Evolutionary conservation across 2,797 vertebrate species (phyloP).

Genomic region (Lates japonicus): DNA sequence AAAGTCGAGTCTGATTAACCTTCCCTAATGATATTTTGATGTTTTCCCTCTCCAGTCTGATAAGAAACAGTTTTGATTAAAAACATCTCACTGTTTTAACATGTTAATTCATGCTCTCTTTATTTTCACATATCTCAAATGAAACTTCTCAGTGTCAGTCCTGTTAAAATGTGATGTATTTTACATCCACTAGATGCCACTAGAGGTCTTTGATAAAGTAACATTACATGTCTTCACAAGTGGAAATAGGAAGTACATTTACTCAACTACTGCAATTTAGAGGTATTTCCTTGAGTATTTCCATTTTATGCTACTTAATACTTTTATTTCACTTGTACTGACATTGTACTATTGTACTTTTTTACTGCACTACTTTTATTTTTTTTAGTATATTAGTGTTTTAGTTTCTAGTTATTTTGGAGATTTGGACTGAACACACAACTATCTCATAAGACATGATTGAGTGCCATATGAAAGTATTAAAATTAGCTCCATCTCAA

Average conservation of each 20-base stretch:
- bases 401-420: neutral
- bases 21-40: neutral
- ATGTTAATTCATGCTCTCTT: neutral
- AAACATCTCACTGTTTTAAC: neutral
- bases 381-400: neutral
- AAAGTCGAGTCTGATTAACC: no score
- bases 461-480: neutral
- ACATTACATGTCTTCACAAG: neutral
- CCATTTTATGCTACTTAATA: neutral
- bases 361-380: neutral
- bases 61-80: neutral
- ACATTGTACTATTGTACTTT: neutral
- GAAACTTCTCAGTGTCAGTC: neutral
- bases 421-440: neutral
- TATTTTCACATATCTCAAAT: neutral
- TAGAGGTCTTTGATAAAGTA: slow-evolving; percentile 2
- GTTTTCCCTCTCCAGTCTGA: neutral
- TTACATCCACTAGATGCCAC: slow-evolving; percentile 50
- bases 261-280: neutral
- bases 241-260: neutral
- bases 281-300: neutral
- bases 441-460: neutral
- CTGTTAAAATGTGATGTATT: neutral
- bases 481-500: neutral
- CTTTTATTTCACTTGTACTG: neutral